Evolutionary conservation across 2,797 vertebrate species (phyloP).

Genomic region (Sebastes matsubarae): DNA sequence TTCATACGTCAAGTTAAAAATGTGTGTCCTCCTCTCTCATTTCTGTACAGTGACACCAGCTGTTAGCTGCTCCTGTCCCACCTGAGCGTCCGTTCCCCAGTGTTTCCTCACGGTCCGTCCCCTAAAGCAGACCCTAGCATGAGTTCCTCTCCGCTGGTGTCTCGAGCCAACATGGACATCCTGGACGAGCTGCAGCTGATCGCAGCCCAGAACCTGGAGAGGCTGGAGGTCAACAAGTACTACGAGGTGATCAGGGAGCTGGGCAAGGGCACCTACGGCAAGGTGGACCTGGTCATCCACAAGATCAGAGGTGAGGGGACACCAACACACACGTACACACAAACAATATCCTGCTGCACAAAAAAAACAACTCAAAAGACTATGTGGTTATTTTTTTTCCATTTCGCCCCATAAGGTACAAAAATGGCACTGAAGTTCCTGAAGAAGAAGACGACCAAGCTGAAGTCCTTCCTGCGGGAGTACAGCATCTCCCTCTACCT

Average conservation of each 20-base stretch:
- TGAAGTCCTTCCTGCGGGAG: conserved; percentile 87
- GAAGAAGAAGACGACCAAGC: conserved; percentile 88
- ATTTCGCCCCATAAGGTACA: conserved; percentile 72
- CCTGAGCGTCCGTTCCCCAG: conserved; percentile 1
- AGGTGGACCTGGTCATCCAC: conserved; percentile 88
- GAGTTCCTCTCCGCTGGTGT: conserved; percentile 83
- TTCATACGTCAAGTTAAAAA: background rate
- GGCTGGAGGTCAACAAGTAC: conserved; percentile 85
- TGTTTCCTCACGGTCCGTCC: conserved; percentile 6
- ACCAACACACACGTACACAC: background rate
- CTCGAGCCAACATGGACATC: conserved; percentile 81
- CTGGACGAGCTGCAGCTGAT: conserved; percentile 88
- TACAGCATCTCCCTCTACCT: conserved; percentile 89
- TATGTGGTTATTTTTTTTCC: background rate
- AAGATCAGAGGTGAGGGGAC: conserved; percentile 84
- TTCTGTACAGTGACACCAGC: conserved; percentile 52
- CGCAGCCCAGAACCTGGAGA: conserved; percentile 86
- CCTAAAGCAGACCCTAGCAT: conserved; percentile 58
- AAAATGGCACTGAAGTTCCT: conserved; percentile 90
- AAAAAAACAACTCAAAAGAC: background rate
- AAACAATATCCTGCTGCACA: background rate
- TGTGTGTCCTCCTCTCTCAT: background rate
- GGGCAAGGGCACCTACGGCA: conserved; percentile 89
- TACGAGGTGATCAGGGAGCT: conserved; percentile 88
- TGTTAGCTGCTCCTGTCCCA: conserved; percentile 36